phyloP scores from a whole-genome alignment of 1,140 invertebrate genomes.

The Penaeus vannamei region DNA sequence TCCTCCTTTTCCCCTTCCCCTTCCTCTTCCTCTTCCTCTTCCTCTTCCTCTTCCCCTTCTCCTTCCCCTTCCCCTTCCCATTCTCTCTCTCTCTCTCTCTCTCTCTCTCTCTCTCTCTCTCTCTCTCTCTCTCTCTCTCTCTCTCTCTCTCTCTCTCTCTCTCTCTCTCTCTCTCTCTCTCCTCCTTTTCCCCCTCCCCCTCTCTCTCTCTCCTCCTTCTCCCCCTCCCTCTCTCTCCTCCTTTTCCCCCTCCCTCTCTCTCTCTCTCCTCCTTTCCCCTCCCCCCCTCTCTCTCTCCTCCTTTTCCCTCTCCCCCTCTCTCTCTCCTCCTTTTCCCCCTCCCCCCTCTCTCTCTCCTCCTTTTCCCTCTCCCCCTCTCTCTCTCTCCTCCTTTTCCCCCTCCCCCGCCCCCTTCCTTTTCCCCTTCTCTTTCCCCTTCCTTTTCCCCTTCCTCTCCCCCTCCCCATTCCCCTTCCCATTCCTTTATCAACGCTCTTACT shows the following conservation, averaged over 20 bases:
- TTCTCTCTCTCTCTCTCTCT: conserved; percentile 24
- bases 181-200: not conserved
- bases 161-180: not conserved
- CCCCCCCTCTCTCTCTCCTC: not conserved
- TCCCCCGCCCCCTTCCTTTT: not conserved
- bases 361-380: not conserved
- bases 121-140: no score
- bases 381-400: not conserved
- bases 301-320: not conserved
- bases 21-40: not conserved
- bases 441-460: not conserved
- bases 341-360: not conserved
- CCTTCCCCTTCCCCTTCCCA: not conserved
- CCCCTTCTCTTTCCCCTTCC: not conserved
- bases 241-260: not conserved
- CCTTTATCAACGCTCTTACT: not conserved
- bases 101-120: not conserved
- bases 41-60: not conserved
- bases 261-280: no score
- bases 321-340: not conserved
- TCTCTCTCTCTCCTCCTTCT: no score
- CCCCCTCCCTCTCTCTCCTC: no score
- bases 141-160: not conserved
- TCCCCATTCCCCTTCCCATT: not conserved
- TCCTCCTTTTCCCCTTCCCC: not conserved